Evolutionary conservation across 2,113 vertebrate genomes (phyloP).

Genomic region (Leucopsar rothschildi): DNA sequence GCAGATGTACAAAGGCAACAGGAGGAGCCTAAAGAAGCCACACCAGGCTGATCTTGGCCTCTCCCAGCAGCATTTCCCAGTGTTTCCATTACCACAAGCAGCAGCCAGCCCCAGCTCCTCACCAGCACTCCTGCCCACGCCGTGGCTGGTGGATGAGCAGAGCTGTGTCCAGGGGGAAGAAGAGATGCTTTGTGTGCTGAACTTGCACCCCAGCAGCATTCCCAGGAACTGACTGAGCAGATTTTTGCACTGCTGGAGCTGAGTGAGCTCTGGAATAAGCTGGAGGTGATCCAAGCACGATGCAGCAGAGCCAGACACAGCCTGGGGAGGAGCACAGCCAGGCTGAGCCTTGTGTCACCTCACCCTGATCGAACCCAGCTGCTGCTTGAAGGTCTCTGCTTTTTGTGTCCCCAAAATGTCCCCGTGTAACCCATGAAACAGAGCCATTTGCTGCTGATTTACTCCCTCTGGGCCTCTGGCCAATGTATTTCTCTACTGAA

Average conservation of each 20-base stretch:
- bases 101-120: neutral
- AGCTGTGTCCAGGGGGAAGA: neutral
- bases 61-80: neutral
- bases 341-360: neutral
- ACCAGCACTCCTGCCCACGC: neutral
- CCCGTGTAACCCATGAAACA: neutral
- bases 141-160: fast-evolving
- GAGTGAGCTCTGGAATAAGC: neutral
- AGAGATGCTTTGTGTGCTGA: neutral
- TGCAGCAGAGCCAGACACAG: neutral
- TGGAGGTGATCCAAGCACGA: fast-evolving
- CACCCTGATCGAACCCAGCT: neutral
- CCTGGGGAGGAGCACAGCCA: neutral
- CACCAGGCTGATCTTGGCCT: neutral
- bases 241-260: neutral
- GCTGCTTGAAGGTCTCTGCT: neutral
- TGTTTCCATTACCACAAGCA: neutral
- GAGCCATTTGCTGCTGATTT: neutral
- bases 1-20: neutral
- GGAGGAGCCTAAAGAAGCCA: neutral
- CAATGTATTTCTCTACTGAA: neutral
- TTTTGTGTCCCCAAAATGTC: neutral
- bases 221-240: neutral
- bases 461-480: neutral
- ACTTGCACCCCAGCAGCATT: neutral